Percentiles rank a stretch among this genome's conserved stretches.
Conservation (phyloP, 2,888 invertebrate genomes). For the Limnephilus lunatus region DNA sequence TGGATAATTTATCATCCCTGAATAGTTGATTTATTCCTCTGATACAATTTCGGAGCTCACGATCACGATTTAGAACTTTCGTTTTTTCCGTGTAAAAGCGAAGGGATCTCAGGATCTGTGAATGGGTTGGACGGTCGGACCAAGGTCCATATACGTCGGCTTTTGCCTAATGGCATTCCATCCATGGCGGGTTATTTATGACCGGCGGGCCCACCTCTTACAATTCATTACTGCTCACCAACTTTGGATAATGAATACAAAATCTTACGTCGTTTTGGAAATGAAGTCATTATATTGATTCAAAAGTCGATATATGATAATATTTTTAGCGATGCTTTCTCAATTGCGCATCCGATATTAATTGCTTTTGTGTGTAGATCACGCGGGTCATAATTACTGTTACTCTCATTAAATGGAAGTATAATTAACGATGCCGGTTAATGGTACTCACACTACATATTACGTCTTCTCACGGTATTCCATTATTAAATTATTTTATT, state of each 20-base stretch:
- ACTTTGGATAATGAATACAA: constrained; percentile 24
- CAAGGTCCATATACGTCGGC: background rate
- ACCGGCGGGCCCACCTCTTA: background rate
- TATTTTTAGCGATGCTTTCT: background rate
- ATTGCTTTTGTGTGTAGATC: background rate
- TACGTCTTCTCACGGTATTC: background rate
- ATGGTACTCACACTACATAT: background rate
- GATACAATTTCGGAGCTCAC: constrained; percentile 21
- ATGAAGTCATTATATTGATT: constrained; percentile 42
- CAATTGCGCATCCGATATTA: background rate
- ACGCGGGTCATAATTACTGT: constrained; percentile 12
- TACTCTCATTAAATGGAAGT: background rate
- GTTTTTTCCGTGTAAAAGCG: constrained; percentile 42
- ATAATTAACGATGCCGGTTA: background rate
- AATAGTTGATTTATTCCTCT: constrained; percentile 33
- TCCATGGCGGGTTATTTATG: constrained; percentile 12
- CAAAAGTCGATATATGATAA: background rate
- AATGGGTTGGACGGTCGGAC: background rate
- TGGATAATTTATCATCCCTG: constrained; percentile 40
- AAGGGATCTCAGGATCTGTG: constrained; percentile 40
- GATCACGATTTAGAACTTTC: constrained; percentile 43
- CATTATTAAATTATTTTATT: background rate
- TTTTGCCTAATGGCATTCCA: constrained; percentile 9
- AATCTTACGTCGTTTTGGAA: background rate
- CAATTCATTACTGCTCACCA: constrained; percentile 13